Base-by-base conservation (phyloP, 2,888 invertebrate genomes). In the Helleia helle region DNA sequence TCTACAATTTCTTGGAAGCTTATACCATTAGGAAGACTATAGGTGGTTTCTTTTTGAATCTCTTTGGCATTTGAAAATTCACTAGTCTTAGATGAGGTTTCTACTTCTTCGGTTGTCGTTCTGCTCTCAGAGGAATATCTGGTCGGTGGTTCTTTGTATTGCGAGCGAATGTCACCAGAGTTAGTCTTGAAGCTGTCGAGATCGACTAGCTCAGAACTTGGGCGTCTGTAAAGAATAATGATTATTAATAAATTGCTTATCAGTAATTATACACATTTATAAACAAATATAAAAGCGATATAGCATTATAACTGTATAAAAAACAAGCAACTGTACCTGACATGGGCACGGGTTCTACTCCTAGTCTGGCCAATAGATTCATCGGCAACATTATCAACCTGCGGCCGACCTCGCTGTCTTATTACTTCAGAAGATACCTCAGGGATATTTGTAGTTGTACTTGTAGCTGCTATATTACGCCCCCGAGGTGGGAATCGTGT, bases 401-500 rank as follows among this genome's bases (percentile, higher is more conserved):
- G 83, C 7, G 68, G 59, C 15, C 79, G 77, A 22, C 74, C 74
- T 42, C 80, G 76, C 26, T 76, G 73, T 44, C 65, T 68, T 11
- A 72, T 63, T 49, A 80, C 62, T 69, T 87, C 75, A 50, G 85
- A 69, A n/a, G 79, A 67, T 38, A 66, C 66, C 68, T 73, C 85
- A 47, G 76, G 84, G 48, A 59, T 74, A 45, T 63, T 65, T 17
- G 57, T 55, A 42, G 88, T 87, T 27, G 88, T 87, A 13, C 87
- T 86, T 50, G 80, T 81, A 41, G 71, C 55, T 11, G 64, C 69
- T 38, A 83, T 53, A 74, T 68, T 71, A 71, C 89, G 80, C 52
- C 90, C 89, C 43, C 91, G 90, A 30, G 93, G 92, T 46, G 93
- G 93, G 70, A 94, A 94, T 49, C 94, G 89, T n/a, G 94, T 94